phyloP scores from a whole-genome alignment of 92 coral and sea anemone genomes.

The Palythoa grandis region DNA sequence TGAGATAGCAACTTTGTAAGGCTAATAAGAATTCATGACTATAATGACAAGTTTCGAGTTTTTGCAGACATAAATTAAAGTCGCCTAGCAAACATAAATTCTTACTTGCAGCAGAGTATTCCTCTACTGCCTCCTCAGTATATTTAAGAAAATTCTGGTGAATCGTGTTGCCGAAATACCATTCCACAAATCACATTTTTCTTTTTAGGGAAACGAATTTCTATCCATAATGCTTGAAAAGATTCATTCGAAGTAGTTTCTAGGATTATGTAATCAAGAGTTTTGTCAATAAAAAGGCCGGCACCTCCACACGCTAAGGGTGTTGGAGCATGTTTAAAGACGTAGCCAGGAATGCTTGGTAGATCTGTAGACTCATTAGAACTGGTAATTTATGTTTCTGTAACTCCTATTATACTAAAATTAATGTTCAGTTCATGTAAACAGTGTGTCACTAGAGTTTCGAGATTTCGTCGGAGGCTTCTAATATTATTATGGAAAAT shows the following conservation, averaged over 20 bases:
- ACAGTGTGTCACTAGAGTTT: conserved; percentile 29
- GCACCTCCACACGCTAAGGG: conserved; percentile 8
- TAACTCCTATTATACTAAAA: neutral
- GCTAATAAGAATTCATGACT: neutral
- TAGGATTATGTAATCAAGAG: neutral
- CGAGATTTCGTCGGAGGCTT: conserved; percentile 42
- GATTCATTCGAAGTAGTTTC: conserved; percentile 30
- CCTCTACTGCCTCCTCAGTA: neutral
- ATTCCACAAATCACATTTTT: conserved; percentile 20
- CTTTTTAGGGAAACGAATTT: conserved; percentile 41
- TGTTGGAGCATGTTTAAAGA: conserved; percentile 28
- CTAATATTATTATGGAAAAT: conserved; percentile 46
- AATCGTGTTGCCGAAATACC: conserved; percentile 14
- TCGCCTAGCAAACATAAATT: conserved; percentile 25
- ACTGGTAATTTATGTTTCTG: conserved; percentile 1
- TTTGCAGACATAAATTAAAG: conserved; percentile 35
- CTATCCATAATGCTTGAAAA: conserved; percentile 60
- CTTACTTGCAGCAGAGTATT: conserved; percentile 23
- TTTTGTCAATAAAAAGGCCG: neutral
- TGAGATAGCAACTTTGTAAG: neutral
- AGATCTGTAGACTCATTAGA: neutral
- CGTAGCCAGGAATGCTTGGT: conserved; percentile 1
- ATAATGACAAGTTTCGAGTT: conserved; percentile 27
- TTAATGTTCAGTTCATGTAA: neutral
- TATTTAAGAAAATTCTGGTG: neutral